Evolutionary conservation across 2,113 vertebrate genomes (phyloP).

Genomic region (Dasypus novemcinctus): DNA sequence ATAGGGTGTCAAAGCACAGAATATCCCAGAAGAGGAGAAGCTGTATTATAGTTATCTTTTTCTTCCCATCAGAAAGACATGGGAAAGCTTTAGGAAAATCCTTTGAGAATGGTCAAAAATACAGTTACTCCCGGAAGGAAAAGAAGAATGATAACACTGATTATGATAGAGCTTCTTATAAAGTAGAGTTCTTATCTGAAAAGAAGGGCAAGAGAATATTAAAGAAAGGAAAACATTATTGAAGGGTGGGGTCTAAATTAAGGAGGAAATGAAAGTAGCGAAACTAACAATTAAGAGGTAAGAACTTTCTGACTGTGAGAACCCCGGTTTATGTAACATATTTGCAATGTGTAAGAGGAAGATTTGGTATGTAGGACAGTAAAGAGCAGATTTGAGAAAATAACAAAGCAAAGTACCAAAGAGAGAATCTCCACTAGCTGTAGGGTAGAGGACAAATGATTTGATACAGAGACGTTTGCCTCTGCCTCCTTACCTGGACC

Average conservation of each 20-base stretch:
- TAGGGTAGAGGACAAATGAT: not conserved
- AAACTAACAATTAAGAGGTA: not conserved
- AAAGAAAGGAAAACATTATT: conserved; percentile 30
- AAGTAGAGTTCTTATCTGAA: conserved; percentile 36
- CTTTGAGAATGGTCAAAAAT: conserved; percentile 35
- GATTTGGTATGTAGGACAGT: not conserved
- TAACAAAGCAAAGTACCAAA: not conserved
- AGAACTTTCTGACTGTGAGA: not conserved
- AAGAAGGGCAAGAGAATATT: not conserved
- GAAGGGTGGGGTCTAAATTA: not conserved
- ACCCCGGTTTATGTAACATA: not conserved
- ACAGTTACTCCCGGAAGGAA: not conserved
- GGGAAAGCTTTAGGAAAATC: not conserved
- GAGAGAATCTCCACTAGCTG: not conserved
- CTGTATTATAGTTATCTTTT: not conserved
- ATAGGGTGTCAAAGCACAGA: not conserved
- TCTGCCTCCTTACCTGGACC: not conserved
- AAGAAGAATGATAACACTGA: conserved; percentile 19
- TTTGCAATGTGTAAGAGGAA: not conserved
- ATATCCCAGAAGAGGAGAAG: not conserved
- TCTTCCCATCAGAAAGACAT: conserved; percentile 12
- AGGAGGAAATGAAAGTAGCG: conserved; percentile 4
- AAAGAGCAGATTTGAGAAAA: conserved; percentile 13
- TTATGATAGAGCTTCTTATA: not conserved
- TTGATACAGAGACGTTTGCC: not conserved